phyloP scores from a whole-genome alignment of 2,888 invertebrate species.

The Antitype chi region DNA sequence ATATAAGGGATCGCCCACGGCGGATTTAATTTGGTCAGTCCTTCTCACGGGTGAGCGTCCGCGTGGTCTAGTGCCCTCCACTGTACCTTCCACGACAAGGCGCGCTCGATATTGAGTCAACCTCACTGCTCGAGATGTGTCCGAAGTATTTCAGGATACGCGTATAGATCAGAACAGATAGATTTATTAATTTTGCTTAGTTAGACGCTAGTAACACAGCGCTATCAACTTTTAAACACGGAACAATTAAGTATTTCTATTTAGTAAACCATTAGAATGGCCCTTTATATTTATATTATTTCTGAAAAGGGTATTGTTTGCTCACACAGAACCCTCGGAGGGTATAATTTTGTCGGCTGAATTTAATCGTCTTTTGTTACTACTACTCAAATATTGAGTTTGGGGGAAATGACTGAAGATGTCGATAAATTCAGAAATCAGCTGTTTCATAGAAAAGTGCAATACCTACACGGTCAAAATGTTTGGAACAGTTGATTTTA shows the following conservation, averaged over 20 bases:
- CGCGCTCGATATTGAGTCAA: too few species aligned
- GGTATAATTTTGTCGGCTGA: slow-evolving; percentile 26
- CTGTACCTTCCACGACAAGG: too few species aligned
- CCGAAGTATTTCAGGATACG: too few species aligned
- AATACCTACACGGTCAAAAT: too few species aligned
- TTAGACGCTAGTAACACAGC: slow-evolving; percentile 11
- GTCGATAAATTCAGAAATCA: slow-evolving; percentile 24
- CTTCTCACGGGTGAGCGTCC: too few species aligned
- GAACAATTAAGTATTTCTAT: slow-evolving; percentile 1
- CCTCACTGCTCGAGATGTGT: too few species aligned
- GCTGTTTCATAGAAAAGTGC: too few species aligned
- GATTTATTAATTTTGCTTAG: slow-evolving; percentile 35
- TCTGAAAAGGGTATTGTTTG: slow-evolving; percentile 38
- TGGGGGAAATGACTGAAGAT: slow-evolving; percentile 25
- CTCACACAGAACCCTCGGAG: slow-evolving; percentile 2
- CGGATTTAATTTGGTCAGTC: too few species aligned
- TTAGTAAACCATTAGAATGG: neutral
- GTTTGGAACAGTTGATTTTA: too few species aligned
- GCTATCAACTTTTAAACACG: slow-evolving; percentile 29
- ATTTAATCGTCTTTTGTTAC: slow-evolving; percentile 42
- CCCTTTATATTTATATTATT: slow-evolving; percentile 10
- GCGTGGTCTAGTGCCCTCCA: too few species aligned
- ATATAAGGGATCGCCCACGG: too few species aligned
- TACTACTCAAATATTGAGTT: slow-evolving; percentile 46
- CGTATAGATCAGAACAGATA: neutral